phyloP scores from a whole-genome alignment of 2,797 vertebrate species.

The Sebastes kiyomatsui region DNA sequence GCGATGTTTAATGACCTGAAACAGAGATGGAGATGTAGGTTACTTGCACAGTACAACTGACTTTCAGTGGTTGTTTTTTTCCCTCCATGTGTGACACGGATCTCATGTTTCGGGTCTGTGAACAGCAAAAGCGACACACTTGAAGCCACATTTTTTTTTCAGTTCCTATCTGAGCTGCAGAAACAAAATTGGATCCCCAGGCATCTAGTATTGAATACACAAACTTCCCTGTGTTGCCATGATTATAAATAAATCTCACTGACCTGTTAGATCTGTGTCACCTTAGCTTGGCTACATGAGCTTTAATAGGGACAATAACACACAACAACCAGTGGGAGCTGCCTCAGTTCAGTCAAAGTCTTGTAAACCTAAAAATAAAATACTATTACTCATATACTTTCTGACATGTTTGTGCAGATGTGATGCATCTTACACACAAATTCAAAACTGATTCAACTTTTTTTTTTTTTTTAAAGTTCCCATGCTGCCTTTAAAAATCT shows the following conservation, averaged over 20 bases:
- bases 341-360: not conserved
- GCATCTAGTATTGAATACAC: not conserved
- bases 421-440: not conserved
- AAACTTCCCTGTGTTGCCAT: not conserved
- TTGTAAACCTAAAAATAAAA: not conserved
- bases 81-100: no score
- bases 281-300: not conserved
- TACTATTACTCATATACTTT: not conserved
- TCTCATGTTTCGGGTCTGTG: not conserved
- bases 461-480: not conserved
- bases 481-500: not conserved
- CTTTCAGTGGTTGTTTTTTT: not conserved
- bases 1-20: not conserved
- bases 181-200: not conserved
- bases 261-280: not conserved
- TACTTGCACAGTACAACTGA: not conserved
- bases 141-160: not conserved
- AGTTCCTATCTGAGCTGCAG: not conserved
- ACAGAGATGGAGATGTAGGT: not conserved
- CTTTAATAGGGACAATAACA: not conserved
- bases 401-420: not conserved
- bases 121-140: not conserved
- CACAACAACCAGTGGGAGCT: not conserved
- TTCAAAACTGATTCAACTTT: not conserved
- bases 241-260: not conserved